Conservation (phyloP, 2,888 invertebrate species). For the Tachina lurida region DNA sequence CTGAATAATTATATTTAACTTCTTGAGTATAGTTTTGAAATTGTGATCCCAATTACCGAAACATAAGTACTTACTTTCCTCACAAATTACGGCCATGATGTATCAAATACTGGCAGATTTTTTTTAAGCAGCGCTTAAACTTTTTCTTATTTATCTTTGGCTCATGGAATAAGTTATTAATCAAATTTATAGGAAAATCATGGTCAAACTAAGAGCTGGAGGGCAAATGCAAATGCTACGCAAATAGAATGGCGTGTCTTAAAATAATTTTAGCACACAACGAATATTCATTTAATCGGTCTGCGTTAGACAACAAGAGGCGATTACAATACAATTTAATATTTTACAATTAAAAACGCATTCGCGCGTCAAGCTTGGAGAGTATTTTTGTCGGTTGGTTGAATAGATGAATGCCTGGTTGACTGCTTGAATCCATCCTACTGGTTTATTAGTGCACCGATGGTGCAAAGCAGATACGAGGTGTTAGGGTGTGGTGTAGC, state of each 20-base stretch:
- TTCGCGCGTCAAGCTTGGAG: constrained; percentile 41
- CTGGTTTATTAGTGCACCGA: background rate
- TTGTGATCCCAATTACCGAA: no score
- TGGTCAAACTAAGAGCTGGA: constrained; percentile 44
- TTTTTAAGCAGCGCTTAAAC: no score
- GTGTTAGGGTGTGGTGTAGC: constrained; percentile 56
- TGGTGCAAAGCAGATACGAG: constrained; percentile 53
- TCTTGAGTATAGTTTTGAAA: no score
- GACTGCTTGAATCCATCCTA: background rate
- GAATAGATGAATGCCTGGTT: background rate
- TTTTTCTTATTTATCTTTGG: background rate
- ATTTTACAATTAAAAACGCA: constrained; percentile 71
- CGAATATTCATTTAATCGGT: constrained; percentile 52
- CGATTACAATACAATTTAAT: constrained; percentile 53
- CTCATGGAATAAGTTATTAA: constrained; percentile 15
- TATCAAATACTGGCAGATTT: no score
- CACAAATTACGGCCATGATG: no score
- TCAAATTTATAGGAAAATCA: constrained; percentile 50
- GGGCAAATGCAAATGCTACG: constrained; percentile 19
- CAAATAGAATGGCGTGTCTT: constrained; percentile 57
- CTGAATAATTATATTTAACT: no score
- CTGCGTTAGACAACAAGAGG: constrained; percentile 48
- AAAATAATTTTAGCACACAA: constrained; percentile 38
- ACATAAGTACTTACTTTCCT: no score
- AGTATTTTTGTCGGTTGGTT: constrained; percentile 18